Conservation (phyloP, 2,113 vertebrate species). For the Colaptes auratus region DNA sequence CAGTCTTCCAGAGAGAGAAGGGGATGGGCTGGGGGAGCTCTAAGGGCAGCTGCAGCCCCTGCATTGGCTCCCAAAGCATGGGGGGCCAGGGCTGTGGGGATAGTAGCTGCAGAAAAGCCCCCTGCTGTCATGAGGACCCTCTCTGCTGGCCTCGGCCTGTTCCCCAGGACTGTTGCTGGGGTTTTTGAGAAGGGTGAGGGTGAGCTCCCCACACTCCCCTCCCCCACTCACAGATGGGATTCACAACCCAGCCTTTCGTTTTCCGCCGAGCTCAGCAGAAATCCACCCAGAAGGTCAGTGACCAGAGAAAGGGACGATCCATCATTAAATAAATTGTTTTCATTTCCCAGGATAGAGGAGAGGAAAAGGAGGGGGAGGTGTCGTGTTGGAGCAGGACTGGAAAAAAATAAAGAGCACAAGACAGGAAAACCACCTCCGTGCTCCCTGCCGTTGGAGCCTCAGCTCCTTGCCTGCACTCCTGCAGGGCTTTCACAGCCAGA, state of each 20-base stretch:
- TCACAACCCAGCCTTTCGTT: slow-evolving; percentile 52
- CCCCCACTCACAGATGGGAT: slow-evolving; percentile 74
- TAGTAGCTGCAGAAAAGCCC: background rate
- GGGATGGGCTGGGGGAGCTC: background rate
- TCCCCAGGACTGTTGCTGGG: slow-evolving; percentile 63
- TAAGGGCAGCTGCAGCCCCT: background rate
- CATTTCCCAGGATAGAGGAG: slow-evolving; percentile 73
- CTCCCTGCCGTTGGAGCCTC: background rate
- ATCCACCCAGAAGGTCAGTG: slow-evolving; percentile 76
- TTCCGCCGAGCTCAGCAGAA: slow-evolving; percentile 83
- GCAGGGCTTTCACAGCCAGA: slow-evolving; percentile 74
- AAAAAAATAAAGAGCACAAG: slow-evolving; percentile 51
- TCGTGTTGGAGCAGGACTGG: slow-evolving; percentile 7
- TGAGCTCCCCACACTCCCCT: slow-evolving; percentile 4
- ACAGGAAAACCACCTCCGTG: background rate
- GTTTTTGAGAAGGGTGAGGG: slow-evolving; percentile 67
- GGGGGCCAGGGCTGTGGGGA: fast-evolving
- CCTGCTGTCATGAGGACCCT: background rate
- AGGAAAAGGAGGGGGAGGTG: slow-evolving; percentile 1
- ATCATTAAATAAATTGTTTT: slow-evolving; percentile 72
- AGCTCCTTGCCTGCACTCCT: background rate
- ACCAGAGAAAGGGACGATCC: slow-evolving; percentile 71
- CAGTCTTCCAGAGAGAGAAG: background rate
- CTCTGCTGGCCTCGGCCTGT: background rate
- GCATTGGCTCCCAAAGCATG: background rate